Percentiles rank a stretch among this genome's conserved stretches.
Evolutionary conservation across 2,797 vertebrate genomes (phyloP).

Genomic region (Hippopotamyrus pictus): DNA sequence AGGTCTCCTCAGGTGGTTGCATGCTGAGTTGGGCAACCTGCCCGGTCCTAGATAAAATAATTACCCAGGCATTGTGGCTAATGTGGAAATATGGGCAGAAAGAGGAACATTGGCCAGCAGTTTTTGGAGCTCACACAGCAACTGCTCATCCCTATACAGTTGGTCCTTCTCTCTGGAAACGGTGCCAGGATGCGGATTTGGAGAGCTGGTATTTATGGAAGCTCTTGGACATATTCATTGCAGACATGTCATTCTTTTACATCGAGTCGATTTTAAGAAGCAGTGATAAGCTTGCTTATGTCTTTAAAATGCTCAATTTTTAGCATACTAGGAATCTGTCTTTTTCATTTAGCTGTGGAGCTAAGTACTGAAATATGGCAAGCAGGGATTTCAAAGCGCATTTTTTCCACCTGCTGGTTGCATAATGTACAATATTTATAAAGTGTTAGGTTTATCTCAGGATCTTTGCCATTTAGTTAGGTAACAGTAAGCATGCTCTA

Average conservation of each 20-base stretch:
- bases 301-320: conserved; percentile 13
- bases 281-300: conserved; percentile 11
- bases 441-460: conserved; percentile 12
- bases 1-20: conserved; percentile 16
- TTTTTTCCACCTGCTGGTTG: neutral
- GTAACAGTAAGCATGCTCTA: neutral
- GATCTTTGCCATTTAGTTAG: conserved; percentile 10
- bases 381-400: neutral
- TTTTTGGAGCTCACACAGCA: conserved; percentile 7
- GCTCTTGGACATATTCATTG: neutral
- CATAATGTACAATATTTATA: conserved; percentile 9
- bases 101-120: neutral
- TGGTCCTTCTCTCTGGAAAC: neutral
- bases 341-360: conserved; percentile 8
- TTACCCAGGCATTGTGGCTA: conserved; percentile 8
- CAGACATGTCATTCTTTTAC: conserved; percentile 12
- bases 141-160: conserved; percentile 7
- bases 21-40: conserved; percentile 16
- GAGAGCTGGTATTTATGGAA: conserved; percentile 16
- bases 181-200: conserved; percentile 6
- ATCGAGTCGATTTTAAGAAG: conserved; percentile 10
- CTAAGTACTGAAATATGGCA: neutral
- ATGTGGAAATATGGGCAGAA: neutral
- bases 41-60: conserved; percentile 16
- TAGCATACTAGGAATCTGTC: conserved; percentile 6